Evolutionary conservation across 2,113 vertebrate genomes (phyloP).

Genomic region (Hepsetus odoe): DNA sequence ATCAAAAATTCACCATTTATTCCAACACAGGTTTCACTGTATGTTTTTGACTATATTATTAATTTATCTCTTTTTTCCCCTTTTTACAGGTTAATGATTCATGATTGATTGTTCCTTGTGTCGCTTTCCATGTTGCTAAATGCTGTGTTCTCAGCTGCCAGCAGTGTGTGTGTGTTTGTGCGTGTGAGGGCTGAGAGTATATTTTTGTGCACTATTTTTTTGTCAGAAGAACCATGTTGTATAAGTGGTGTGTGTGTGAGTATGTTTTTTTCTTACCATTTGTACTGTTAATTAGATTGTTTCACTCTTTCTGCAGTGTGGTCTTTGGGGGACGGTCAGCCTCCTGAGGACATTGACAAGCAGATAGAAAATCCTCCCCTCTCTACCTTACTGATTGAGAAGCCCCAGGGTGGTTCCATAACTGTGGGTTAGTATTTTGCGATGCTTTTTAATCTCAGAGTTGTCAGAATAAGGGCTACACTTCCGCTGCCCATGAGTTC

Average conservation of each 20-base stretch:
- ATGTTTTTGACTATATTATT: constrained; percentile 4
- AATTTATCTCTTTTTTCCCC: constrained; percentile 19
- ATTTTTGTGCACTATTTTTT: constrained; percentile 35
- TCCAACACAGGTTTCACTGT: background rate
- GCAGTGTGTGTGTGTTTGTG: constrained; percentile 53
- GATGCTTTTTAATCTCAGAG: background rate
- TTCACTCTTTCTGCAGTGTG: constrained; percentile 78
- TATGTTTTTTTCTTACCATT: constrained; percentile 3
- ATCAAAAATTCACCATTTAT: background rate
- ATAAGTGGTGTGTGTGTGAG: constrained; percentile 49
- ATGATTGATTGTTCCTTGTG: constrained; percentile 22
- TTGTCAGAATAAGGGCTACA: background rate
- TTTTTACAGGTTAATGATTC: constrained; percentile 36
- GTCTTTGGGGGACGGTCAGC: constrained; percentile 86
- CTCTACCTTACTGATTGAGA: constrained; percentile 88
- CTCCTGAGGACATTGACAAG: constrained; percentile 86
- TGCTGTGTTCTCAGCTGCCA: constrained; percentile 58
- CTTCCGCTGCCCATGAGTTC: too few species aligned
- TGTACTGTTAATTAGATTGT: constrained; percentile 45
- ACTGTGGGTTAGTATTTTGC: constrained; percentile 92
- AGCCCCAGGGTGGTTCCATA: constrained; percentile 83
- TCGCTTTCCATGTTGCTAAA: constrained; percentile 71
- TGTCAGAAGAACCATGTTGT: background rate
- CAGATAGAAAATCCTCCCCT: constrained; percentile 77
- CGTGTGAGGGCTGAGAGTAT: constrained; percentile 29